Evolutionary conservation across 2,113 vertebrate species (phyloP).

Genomic region (Aegithalos caudatus): DNA sequence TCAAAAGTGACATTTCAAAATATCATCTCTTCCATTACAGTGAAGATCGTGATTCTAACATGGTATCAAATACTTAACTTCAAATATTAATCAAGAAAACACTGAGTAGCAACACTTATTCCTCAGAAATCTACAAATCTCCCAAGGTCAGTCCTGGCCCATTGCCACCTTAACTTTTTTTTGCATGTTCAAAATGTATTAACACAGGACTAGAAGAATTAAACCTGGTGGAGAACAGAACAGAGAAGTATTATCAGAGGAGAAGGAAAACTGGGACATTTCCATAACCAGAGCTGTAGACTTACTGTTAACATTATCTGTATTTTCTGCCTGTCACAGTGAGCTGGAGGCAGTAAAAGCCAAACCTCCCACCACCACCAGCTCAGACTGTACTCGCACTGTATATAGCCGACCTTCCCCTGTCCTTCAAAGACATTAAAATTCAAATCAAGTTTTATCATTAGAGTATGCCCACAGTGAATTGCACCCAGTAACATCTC

Average conservation of each 20-base stretch:
- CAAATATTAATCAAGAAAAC: background rate
- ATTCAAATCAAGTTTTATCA: background rate
- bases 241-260: background rate
- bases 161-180: background rate
- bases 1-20: background rate
- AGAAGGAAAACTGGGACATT: background rate
- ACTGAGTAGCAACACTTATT: background rate
- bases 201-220: background rate
- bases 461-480: background rate
- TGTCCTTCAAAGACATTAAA: background rate
- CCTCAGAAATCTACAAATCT: background rate
- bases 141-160: background rate
- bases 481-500: background rate
- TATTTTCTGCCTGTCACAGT: background rate
- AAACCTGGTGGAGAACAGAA: background rate
- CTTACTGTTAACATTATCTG: background rate
- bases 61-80: background rate
- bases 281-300: background rate
- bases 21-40: background rate
- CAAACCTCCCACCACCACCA: background rate
- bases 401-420: background rate
- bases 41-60: background rate
- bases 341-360: background rate
- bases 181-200: background rate
- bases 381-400: background rate